Evolutionary conservation across 2,797 vertebrate genomes (phyloP).

Genomic region (Chrosomus eos): DNA sequence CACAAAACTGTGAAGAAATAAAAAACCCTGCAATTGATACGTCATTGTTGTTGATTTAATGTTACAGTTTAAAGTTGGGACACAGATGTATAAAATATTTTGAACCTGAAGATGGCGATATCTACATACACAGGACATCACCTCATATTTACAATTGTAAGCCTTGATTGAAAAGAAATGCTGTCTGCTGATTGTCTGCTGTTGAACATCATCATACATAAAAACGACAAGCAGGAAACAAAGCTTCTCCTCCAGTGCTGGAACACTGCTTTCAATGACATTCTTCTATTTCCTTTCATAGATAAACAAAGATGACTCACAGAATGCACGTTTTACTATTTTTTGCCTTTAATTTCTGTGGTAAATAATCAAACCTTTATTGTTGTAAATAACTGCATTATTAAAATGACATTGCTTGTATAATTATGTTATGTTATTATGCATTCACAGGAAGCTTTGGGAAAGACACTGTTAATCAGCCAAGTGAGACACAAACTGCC

Average conservation of each 20-base stretch:
- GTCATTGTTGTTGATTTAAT: too few relatives aligned
- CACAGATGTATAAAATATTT: not conserved
- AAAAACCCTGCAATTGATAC: too few relatives aligned
- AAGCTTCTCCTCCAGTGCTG: not conserved
- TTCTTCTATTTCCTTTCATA: not conserved
- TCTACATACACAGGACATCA: not conserved
- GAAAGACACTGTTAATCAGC: not conserved
- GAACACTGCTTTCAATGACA: not conserved
- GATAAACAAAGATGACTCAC: not conserved
- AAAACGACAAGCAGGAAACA: not conserved
- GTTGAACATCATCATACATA: not conserved
- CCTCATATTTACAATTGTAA: not conserved
- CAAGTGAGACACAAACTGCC: not conserved
- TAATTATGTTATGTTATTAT: not conserved
- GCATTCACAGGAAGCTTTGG: conserved; percentile 5
- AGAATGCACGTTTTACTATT: not conserved
- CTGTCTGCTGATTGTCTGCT: not conserved
- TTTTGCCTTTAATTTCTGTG: not conserved
- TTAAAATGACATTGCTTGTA: too few relatives aligned
- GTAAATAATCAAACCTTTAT: not conserved
- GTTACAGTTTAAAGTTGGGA: not conserved
- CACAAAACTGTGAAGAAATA: too few relatives aligned
- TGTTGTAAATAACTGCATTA: too few relatives aligned
- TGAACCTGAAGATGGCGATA: not conserved
- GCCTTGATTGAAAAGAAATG: not conserved